These are phyloP conservation scores for Poecilus cupreus DNA, from an alignment of 2,888 invertebrate genomes.

Conservation along the genomic window DNA sequence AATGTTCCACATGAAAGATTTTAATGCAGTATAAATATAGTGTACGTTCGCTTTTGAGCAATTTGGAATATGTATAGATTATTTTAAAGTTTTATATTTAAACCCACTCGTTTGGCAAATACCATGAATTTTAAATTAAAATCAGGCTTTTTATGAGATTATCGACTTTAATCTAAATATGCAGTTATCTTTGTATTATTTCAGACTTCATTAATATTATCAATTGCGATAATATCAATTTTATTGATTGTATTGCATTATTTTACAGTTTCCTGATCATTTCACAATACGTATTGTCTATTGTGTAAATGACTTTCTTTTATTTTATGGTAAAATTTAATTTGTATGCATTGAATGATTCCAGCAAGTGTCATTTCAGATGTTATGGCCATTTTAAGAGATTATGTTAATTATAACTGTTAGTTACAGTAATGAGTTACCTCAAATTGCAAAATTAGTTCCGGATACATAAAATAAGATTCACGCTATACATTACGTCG, in stretches of 20 bases:
- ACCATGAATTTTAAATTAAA: neutral
- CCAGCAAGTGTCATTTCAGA: no score
- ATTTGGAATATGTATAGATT: neutral
- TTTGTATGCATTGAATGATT: no score
- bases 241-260: neutral
- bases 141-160: conserved; percentile 19
- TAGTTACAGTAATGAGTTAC: no score
- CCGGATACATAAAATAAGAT: no score
- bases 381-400: no score
- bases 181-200: neutral
- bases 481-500: no score
- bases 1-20: neutral
- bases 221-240: neutral
- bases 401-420: neutral
- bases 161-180: conserved; percentile 31
- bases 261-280: neutral
- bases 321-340: no score
- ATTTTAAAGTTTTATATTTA: no score
- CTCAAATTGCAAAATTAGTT: conserved; percentile 4
- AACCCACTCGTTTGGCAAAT: conserved; percentile 25
- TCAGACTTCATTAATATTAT: neutral
- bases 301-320: no score
- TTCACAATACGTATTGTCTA: neutral
- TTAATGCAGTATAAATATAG: neutral
- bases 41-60: neutral